Percentiles rank a stretch among this genome's conserved stretches.
Conservation (phyloP, 2,797 vertebrate genomes). For the Botia almorhae region DNA sequence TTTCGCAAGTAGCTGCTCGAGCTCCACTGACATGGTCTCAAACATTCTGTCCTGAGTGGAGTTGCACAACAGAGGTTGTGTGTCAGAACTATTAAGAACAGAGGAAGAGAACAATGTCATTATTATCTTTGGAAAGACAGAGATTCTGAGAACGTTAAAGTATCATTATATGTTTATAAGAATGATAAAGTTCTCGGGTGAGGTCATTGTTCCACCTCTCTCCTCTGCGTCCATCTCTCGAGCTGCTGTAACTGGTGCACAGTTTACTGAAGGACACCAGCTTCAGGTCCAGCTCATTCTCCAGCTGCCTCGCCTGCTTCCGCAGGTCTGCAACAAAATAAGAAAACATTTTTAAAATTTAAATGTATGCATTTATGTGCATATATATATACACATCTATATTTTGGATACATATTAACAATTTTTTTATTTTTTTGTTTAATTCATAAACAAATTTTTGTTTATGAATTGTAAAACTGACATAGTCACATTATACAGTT, state of each 20-base stretch:
- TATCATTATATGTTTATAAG: neutral
- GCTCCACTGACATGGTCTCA: conserved; percentile 98
- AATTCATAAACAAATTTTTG: neutral
- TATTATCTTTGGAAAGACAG: neutral
- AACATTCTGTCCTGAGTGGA: conserved; percentile 99
- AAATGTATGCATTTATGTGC: no score
- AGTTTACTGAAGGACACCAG: conserved; percentile 98
- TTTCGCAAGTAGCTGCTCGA: conserved; percentile 95
- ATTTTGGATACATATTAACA: no score
- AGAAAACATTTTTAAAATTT: neutral
- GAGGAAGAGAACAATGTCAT: neutral
- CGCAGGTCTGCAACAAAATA: conserved; percentile 82
- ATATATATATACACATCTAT: no score
- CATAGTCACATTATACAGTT: neutral
- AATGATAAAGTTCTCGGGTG: neutral
- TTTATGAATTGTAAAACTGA: neutral
- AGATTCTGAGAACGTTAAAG: neutral
- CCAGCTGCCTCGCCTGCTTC: conserved; percentile 95
- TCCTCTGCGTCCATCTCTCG: conserved; percentile 87
- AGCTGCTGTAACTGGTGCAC: conserved; percentile 91
- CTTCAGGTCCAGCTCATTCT: conserved; percentile 97
- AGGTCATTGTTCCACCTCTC: conserved; percentile 81
- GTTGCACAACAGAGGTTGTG: conserved; percentile 93
- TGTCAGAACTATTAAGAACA: conserved; percentile 87
- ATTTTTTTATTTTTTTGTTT: no score